Evolutionary conservation across 2,797 vertebrate genomes (phyloP), one percentile per base, ranked within the genome.

Genomic region (Streptopelia turtur): DNA sequence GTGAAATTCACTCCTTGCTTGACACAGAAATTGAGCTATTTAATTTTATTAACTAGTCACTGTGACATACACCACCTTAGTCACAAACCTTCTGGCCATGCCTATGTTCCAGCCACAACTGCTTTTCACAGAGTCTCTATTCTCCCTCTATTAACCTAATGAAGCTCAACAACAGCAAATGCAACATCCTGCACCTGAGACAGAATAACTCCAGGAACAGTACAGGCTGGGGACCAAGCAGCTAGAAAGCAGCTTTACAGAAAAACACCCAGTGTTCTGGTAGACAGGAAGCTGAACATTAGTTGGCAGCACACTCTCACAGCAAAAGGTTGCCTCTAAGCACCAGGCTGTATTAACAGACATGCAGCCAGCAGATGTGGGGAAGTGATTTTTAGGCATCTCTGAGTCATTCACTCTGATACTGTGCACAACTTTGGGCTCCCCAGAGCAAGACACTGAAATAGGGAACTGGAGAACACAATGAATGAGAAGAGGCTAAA

Each of bases 391-490:
- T 49, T 85, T 7, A 55, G 7, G n/a, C 23, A 70, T 11, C 45
- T 63, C 47, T 13, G 11, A 43, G 20, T 14, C 53, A 18, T 65
- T 35, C 14, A 20, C 18, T 86, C 64, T 17, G 27, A 23, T 15
- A 61, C 33, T 11, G 6, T 9, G 9, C 7, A 10, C 9, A 70
- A 10, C 45, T 56, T 49, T 6, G n/a, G 22, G 20, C 15, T 82
- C 11, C 16, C 33, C 10, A 55, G 70, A 89, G 27, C 5, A 43
- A 88, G 16, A 71, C 23, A n/a, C 13, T 28, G 47, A 74, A 83
- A 84, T 0, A 79, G 3, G 1, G 15, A 49, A 28, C 2, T 1
- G 1, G 14, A 76, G 15, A 82, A 94, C 2, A 39, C 5, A 5
- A 60, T 11, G 17, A 50, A 82, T 5, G n/a, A 86, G 24, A 9